Evolutionary conservation across 2,797 vertebrate genomes (phyloP).

Genomic region (Gallinago solitaria): DNA sequence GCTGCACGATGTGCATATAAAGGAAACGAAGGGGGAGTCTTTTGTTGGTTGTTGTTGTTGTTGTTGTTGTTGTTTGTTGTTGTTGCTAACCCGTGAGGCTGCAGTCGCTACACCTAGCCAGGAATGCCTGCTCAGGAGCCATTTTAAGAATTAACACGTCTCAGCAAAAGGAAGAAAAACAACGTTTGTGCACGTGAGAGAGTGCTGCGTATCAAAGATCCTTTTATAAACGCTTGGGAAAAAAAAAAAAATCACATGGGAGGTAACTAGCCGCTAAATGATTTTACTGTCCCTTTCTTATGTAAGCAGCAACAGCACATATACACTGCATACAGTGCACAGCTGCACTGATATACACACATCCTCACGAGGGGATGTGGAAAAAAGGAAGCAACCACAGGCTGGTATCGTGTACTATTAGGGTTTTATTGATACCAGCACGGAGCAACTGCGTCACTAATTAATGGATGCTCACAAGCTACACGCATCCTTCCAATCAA

Average conservation of each 20-base stretch:
- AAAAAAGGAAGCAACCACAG: constrained; percentile 21
- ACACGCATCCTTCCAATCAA: constrained; percentile 7
- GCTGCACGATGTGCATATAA: constrained; percentile 46
- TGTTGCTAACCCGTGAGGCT: constrained; percentile 10
- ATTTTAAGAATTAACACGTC: constrained; percentile 42
- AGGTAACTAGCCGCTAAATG: neutral
- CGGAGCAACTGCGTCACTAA: constrained; percentile 31
- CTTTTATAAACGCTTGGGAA: neutral
- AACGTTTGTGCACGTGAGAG: neutral
- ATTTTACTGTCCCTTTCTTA: constrained; percentile 5
- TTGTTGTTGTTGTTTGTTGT: neutral
- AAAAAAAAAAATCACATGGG: neutral
- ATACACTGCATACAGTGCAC: neutral
- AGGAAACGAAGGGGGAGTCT: constrained; percentile 50
- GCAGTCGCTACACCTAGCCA: neutral
- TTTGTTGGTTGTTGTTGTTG: neutral
- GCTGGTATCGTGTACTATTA: constrained; percentile 4
- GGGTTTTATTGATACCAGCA: constrained; percentile 53
- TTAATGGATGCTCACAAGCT: constrained; percentile 47
- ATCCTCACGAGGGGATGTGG: neutral
- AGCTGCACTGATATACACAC: neutral
- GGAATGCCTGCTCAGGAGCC: constrained; percentile 46
- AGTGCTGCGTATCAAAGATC: neutral
- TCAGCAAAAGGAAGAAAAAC: constrained; percentile 37
- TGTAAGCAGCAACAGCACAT: neutral